These are phyloP conservation scores for Lithobates pipiens DNA, from an alignment of 2,797 vertebrate species.

Conservation along the genomic window DNA sequence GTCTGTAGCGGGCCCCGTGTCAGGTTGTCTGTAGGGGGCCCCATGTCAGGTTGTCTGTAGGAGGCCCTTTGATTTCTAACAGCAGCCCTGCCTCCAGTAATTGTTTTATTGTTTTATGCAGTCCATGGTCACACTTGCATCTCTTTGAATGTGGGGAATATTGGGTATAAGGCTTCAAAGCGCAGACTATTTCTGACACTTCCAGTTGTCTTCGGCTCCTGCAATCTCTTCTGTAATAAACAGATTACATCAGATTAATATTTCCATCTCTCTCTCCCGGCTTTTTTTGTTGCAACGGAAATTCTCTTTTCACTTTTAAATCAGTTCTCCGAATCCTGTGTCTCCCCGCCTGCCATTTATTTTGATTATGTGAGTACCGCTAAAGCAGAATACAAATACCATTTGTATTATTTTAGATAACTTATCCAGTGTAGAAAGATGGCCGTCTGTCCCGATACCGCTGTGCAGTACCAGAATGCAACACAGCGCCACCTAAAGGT, in stretches of 20 bases:
- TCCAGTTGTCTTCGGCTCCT: no score
- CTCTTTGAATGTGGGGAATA: no score
- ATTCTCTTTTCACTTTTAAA: constrained; percentile 20
- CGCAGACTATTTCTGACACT: no score
- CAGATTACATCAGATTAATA: constrained; percentile 2
- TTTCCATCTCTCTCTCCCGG: constrained; percentile 13
- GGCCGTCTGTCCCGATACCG: background rate
- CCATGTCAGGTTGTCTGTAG: no score
- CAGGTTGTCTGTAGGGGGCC: no score
- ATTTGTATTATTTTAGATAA: constrained; percentile 21
- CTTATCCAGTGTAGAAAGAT: background rate
- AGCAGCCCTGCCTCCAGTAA: no score
- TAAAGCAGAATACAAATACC: constrained; percentile 20
- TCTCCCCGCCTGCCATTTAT: constrained; percentile 38
- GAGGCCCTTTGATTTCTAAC: no score
- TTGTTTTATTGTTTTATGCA: no score
- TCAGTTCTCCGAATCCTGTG: constrained; percentile 9
- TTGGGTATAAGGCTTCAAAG: no score
- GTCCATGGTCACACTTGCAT: no score
- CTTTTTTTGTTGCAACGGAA: constrained; percentile 18
- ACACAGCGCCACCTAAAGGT: background rate
- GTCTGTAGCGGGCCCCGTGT: no score
- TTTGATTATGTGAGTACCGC: constrained; percentile 24
- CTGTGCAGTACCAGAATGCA: background rate
- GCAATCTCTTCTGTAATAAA: background rate